A percentile compares a stretch with the other conserved stretches of the same genome.
Evolutionary conservation across 2,113 vertebrate species (phyloP).

Genomic region (Fukomys damarensis): DNA sequence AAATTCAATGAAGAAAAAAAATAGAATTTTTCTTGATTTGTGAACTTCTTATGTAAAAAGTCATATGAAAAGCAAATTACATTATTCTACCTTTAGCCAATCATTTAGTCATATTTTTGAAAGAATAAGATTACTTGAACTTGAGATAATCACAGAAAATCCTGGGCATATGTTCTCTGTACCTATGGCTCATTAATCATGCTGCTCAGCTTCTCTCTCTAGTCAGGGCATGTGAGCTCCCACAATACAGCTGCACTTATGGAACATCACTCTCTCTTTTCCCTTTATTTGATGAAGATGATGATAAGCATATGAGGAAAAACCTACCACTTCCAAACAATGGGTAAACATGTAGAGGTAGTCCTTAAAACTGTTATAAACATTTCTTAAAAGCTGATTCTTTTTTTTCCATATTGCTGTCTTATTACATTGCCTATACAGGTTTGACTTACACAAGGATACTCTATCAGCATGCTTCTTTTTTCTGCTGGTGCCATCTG

Average conservation of each 20-base stretch:
- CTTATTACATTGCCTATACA: background rate
- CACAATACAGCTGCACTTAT: no score
- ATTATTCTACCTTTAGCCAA: background rate
- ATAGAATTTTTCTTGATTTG: background rate
- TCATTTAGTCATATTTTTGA: background rate
- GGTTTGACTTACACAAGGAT: background rate
- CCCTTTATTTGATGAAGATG: background rate
- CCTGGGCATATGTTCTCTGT: background rate
- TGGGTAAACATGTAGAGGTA: background rate
- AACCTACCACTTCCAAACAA: background rate
- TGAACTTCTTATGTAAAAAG: constrained; percentile 9
- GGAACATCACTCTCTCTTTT: background rate
- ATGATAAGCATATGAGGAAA: background rate
- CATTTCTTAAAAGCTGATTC: background rate
- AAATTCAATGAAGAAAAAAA: no score
- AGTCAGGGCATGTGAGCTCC: background rate
- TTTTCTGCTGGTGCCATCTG: constrained; percentile 56
- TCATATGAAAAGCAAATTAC: background rate
- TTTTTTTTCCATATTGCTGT: background rate
- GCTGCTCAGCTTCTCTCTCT: background rate
- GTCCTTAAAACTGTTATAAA: background rate
- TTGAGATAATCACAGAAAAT: background rate
- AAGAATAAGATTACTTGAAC: background rate
- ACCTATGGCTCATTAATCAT: background rate
- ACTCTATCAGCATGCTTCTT: background rate